These are phyloP conservation scores for Isoperla grammatica DNA, from an alignment of 2,888 invertebrate species.

Conservation along the genomic window DNA sequence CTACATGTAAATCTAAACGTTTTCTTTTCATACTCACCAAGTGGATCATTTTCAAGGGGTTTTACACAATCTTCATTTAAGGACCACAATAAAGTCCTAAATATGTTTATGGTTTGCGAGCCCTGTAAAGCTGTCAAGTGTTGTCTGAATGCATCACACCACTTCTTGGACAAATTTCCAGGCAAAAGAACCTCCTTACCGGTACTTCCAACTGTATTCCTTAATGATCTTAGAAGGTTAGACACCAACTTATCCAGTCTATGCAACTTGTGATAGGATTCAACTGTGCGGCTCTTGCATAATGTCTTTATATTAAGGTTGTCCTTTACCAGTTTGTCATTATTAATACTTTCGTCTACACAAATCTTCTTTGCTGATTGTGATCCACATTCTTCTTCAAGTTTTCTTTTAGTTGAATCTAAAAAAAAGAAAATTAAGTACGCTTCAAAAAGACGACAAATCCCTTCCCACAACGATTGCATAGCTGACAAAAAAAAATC, in stretches of 20 bases:
- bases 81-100: constrained; percentile 12
- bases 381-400: background rate
- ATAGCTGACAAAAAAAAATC: too few species aligned
- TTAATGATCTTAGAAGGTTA: constrained; percentile 8
- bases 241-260: constrained; percentile 22
- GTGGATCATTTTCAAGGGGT: constrained; percentile 1
- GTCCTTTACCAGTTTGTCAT: background rate
- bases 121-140: constrained; percentile 12
- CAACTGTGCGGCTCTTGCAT: background rate
- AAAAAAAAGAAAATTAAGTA: constrained; percentile 1
- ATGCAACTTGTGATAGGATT: constrained; percentile 8
- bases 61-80: constrained; percentile 19
- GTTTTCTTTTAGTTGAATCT: background rate
- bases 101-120: constrained; percentile 9
- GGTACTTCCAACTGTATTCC: constrained; percentile 3
- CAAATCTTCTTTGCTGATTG: background rate
- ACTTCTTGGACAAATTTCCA: constrained; percentile 17
- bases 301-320: background rate
- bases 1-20: too few species aligned
- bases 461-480: too few species aligned
- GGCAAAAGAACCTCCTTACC: background rate
- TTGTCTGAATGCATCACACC: constrained; percentile 9
- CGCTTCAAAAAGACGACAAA: background rate
- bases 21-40: constrained; percentile 4
- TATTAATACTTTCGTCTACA: background rate